Conservation (phyloP, 2,797 vertebrate genomes). For the Austrolebias charrua region DNA sequence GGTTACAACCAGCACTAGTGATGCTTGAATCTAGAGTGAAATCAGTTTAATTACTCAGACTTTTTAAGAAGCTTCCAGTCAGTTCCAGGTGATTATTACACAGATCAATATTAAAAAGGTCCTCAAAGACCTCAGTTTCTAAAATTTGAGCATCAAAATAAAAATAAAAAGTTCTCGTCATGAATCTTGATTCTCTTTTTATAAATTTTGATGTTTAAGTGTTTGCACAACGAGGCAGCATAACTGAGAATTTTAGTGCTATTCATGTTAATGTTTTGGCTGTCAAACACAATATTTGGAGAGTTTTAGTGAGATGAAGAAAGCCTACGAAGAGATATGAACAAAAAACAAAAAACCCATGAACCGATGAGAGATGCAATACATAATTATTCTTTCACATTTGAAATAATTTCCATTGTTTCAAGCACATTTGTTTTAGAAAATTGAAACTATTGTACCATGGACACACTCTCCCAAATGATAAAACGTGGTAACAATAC, state of each 20-base stretch:
- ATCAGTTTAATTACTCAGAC: too few relatives aligned
- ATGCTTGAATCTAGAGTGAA: neutral
- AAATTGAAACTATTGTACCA: slow-evolving; percentile 5
- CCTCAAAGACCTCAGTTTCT: too few relatives aligned
- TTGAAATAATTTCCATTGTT: neutral
- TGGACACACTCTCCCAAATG: neutral
- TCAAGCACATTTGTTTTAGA: slow-evolving; percentile 21
- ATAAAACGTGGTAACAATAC: neutral
- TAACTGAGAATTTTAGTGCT: neutral
- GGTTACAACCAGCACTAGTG: neutral
- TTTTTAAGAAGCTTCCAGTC: too few relatives aligned
- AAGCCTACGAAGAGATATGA: slow-evolving; percentile 2
- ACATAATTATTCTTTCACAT: neutral
- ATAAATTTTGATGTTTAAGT: slow-evolving; percentile 24
- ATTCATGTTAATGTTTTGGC: slow-evolving; percentile 24
- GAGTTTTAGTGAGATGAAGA: slow-evolving; percentile 9
- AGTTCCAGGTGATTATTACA: too few relatives aligned
- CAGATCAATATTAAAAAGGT: too few relatives aligned
- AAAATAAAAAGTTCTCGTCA: too few relatives aligned
- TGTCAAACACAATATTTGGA: slow-evolving; percentile 15
- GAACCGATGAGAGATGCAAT: slow-evolving; percentile 1
- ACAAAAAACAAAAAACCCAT: slow-evolving; percentile 4
- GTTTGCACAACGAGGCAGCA: slow-evolving; percentile 2
- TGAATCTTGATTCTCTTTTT: neutral
- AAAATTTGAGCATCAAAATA: neutral